phyloP scores from a whole-genome alignment of 2,113 vertebrate genomes.

The Labeo rohita region DNA sequence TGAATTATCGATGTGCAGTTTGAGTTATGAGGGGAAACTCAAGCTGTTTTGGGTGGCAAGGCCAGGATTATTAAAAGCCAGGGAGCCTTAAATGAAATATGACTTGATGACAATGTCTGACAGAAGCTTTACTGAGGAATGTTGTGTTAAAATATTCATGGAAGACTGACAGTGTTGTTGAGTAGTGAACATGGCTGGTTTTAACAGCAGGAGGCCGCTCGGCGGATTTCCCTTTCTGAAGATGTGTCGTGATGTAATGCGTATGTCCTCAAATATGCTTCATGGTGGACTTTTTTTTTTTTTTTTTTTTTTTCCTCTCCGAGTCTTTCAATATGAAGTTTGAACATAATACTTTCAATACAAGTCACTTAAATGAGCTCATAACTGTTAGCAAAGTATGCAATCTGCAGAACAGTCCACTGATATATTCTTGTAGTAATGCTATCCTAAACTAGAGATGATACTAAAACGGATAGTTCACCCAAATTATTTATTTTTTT shows the following conservation, averaged over 20 bases:
- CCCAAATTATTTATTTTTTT: too few species aligned
- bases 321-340: neutral
- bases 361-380: neutral
- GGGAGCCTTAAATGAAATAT: conserved; percentile 24
- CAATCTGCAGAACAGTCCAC: neutral
- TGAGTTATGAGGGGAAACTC: conserved; percentile 34
- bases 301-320: too few species aligned
- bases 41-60: neutral
- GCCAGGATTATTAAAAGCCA: conserved; percentile 42
- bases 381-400: neutral
- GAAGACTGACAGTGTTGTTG: conserved; percentile 24
- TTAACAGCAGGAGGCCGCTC: neutral
- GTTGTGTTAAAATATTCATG: conserved; percentile 43
- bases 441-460: neutral
- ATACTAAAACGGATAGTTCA: neutral
- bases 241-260: neutral
- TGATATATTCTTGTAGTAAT: neutral
- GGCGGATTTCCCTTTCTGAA: neutral
- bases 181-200: neutral
- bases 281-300: neutral
- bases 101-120: conserved; percentile 34
- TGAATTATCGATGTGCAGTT: conserved; percentile 39
- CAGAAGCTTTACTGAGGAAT: conserved; percentile 16
- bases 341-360: neutral
- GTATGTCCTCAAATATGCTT: neutral